Base-by-base conservation (phyloP, 2,888 invertebrate genomes). In the Tridacna crocea region DNA sequence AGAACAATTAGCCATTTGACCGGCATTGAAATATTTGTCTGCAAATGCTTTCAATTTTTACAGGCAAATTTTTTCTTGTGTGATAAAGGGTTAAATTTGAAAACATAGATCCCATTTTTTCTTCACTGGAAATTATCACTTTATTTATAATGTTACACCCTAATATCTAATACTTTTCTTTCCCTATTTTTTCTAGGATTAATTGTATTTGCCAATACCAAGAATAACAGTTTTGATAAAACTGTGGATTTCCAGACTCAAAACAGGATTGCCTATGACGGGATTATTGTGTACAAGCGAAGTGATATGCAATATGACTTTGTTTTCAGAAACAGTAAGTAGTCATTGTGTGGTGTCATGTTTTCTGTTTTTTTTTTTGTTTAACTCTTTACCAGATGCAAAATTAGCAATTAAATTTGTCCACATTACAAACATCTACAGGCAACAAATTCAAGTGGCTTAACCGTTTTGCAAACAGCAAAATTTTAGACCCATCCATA, bases 311-410 rank as follows among this genome's bases (percentile, higher is more conserved):
- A 27, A 10, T 61, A 61, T 60, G 61, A 60, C 19, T 26, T 61
- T 15, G 74, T 74, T 8, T 74, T 61, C n/a, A 19, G n/a, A 4
- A 60, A 74, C 61, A 24, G 74, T 74, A 55, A 73, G 73, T 36
- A 73, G 48, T 0, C 24, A 13, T n/a, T n/a, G n/a, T n/a, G n/a
- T n/a, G n/a, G n/a, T n/a, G n/a, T n/a, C n/a, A n/a, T n/a, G n/a
- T n/a, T n/a, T n/a, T n/a, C n/a, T 61, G 61, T 55, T 17, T 6
- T 55, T 55, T 6, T 55, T 55, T 6, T 6, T n/a, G n/a, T 19
- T 55, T 17, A 55, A 2, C n/a, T n/a, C 55, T 55, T 55, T 55
- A 17, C 55, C 17, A 6, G n/a, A 19, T 3, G 4, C 55, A 55
- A 55, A 55, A 55, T 6, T n/a, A n/a, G n/a, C n/a, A n/a, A 6